A percentile compares a stretch with the other conserved stretches of the same genome.
These are phyloP conservation scores for Brachypodius melanocephalos DNA, from an alignment of 2,113 vertebrate species.

Conservation along the genomic window DNA sequence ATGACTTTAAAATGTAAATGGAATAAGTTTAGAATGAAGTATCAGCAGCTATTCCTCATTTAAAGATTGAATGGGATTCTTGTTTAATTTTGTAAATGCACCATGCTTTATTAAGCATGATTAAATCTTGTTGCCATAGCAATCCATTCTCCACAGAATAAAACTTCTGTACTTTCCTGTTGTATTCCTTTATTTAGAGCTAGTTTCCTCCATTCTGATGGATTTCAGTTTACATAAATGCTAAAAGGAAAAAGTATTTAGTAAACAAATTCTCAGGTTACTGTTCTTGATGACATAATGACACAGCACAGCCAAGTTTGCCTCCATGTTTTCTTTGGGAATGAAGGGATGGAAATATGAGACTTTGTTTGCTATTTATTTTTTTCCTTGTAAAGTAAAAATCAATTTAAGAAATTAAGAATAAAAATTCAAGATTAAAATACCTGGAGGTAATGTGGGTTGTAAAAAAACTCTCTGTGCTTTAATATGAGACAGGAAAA, in stretches of 20 bases:
- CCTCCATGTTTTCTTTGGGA: background rate
- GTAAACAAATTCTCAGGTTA: background rate
- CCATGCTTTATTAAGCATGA: conserved; percentile 3
- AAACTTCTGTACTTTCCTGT: background rate
- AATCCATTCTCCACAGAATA: background rate
- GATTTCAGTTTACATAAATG: background rate
- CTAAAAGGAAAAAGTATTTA: background rate
- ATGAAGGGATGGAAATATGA: background rate
- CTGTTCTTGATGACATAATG: background rate
- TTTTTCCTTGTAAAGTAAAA: background rate
- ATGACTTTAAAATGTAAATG: background rate
- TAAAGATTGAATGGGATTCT: background rate
- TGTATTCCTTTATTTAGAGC: conserved; percentile 3
- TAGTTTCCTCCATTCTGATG: background rate
- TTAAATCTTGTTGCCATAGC: conserved; percentile 10
- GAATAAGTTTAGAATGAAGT: background rate
- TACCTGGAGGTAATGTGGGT: background rate
- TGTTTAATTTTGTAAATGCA: background rate
- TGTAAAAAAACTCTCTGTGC: background rate
- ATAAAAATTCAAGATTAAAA: background rate
- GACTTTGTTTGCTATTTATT: background rate
- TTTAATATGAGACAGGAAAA: background rate
- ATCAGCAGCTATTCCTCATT: background rate
- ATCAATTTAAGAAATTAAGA: background rate
- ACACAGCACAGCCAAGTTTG: background rate